A percentile compares a stretch with the other conserved stretches of the same genome.
phyloP scores from a whole-genome alignment of 2,888 invertebrate species.

The Stenolophus ochropezus region DNA sequence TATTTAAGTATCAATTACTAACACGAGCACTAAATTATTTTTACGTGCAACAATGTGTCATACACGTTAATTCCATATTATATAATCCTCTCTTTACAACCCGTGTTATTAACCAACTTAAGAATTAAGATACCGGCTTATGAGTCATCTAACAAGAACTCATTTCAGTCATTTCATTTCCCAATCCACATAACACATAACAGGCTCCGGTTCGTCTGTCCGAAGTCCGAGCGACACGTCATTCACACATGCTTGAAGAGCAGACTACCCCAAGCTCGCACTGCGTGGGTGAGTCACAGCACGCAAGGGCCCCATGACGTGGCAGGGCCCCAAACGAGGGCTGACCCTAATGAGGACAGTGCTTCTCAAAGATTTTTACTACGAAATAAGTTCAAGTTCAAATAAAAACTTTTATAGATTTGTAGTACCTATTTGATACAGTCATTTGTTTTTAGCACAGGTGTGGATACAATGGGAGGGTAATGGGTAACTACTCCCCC shows the following conservation, averaged over 20 bases:
- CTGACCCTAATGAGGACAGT: conserved; percentile 5
- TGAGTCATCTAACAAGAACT: not conserved
- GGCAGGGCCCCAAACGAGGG: not conserved
- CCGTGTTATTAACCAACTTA: not conserved
- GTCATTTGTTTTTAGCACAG: too few species aligned
- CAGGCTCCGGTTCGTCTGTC: conserved; percentile 12
- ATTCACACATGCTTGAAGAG: conserved; percentile 5
- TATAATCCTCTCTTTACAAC: not conserved
- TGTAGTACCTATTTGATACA: too few species aligned
- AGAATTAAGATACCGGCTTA: not conserved
- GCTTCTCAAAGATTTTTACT: too few species aligned
- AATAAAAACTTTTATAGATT: too few species aligned
- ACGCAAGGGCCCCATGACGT: conserved; percentile 13
- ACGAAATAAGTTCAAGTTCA: too few species aligned
- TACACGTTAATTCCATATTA: not conserved
- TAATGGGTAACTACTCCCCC: too few species aligned
- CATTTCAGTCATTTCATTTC: not conserved
- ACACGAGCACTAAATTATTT: not conserved
- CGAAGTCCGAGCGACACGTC: not conserved
- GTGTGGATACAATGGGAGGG: too few species aligned
- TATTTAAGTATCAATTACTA: not conserved
- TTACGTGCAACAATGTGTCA: not conserved
- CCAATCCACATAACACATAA: conserved; percentile 4
- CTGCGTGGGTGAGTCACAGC: conserved; percentile 17
- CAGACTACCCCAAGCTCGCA: conserved; percentile 10